Evolutionary conservation across 2,113 vertebrate species (phyloP).

Genomic region (Blennius ocellaris): DNA sequence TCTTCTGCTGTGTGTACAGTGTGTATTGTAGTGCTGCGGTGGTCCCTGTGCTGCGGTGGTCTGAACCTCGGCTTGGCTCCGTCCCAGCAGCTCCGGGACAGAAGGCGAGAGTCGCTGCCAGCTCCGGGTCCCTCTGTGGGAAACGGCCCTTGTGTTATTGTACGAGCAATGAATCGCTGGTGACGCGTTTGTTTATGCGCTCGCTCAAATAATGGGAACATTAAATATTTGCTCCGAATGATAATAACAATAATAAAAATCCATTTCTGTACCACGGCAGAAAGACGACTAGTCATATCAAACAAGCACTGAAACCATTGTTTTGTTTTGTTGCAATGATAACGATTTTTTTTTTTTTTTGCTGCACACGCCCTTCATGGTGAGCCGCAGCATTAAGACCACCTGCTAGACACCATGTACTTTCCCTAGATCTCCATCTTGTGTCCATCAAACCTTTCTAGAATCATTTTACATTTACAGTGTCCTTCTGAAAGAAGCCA

Average conservation of each 20-base stretch:
- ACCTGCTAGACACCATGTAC: no score
- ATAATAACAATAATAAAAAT: constrained; percentile 74
- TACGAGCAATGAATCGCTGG: constrained; percentile 75
- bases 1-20: not conserved
- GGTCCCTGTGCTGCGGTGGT: constrained; percentile 57
- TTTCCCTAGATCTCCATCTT: no score
- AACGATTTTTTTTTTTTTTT: constrained; percentile 68
- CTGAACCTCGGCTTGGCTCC: constrained; percentile 53
- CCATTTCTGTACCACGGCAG: constrained; percentile 73
- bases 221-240: constrained; percentile 85
- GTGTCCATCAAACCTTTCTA: no score
- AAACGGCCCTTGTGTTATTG: constrained; percentile 83
- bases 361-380: constrained; percentile 58
- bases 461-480: no score
- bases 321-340: constrained; percentile 55
- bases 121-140: constrained; percentile 77
- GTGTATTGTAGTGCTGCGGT: not conserved
- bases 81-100: constrained; percentile 59
- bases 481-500: no score
- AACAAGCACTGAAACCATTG: constrained; percentile 68
- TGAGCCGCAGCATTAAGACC: constrained; percentile 26
- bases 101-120: constrained; percentile 55
- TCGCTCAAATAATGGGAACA: constrained; percentile 84
- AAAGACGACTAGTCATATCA: constrained; percentile 74
- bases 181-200: constrained; percentile 84